Percentiles rank a stretch among this genome's conserved stretches.
phyloP scores from a whole-genome alignment of 2,113 vertebrate genomes.

The Megalops atlanticus region DNA sequence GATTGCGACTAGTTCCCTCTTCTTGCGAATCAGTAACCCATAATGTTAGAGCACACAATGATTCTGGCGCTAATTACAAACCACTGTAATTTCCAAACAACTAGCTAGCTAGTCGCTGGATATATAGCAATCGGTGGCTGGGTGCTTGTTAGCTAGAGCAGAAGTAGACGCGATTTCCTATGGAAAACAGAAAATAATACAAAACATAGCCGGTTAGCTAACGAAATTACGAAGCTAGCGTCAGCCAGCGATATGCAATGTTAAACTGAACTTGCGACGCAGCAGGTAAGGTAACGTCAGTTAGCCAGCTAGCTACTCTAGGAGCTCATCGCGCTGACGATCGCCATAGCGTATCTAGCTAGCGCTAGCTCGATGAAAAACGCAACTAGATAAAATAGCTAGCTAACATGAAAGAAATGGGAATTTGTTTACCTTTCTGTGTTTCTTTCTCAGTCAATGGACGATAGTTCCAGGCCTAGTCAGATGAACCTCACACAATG shows the following conservation, averaged over 20 bases:
- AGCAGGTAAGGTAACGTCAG: neutral
- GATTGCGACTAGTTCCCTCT: neutral
- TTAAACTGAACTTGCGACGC: neutral
- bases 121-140: neutral
- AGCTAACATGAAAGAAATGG: neutral
- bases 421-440: slow-evolving; percentile 5
- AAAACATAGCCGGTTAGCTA: neutral
- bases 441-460: neutral
- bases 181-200: neutral
- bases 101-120: neutral
- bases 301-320: slow-evolving; percentile 1
- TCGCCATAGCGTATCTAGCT: slow-evolving; percentile 14
- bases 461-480: neutral
- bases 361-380: neutral
- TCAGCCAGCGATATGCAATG: neutral
- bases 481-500: slow-evolving; percentile 1
- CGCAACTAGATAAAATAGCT: neutral
- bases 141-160: neutral
- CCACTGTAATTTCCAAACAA: neutral
- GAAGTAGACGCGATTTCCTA: neutral
- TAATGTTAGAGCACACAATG: neutral
- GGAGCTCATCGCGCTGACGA: neutral
- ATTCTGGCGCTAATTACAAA: neutral
- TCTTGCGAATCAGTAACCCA: neutral
- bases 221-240: neutral